Evolutionary conservation across 1,140 invertebrate species (phyloP).

Genomic region (Adelges cooleyi): DNA sequence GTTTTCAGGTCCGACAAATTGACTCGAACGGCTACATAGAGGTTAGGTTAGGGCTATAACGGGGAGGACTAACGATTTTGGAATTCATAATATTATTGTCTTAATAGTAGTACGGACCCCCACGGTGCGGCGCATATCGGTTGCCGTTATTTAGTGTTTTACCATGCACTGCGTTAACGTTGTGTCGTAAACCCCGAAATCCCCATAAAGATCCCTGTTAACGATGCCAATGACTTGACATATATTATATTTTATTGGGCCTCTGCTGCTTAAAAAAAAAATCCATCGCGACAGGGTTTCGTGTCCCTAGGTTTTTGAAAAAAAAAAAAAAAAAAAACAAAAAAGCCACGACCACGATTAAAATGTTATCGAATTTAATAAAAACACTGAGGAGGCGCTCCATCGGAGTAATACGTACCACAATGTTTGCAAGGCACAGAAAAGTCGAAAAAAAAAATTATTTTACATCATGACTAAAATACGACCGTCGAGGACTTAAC

Average conservation of each 20-base stretch:
- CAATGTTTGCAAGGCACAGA: too few relatives aligned
- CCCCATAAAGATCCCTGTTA: slow-evolving; percentile 20
- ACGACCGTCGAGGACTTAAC: too few relatives aligned
- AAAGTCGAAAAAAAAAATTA: too few relatives aligned
- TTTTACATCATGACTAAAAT: too few relatives aligned
- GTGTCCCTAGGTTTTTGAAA: background rate
- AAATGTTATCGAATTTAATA: too few relatives aligned
- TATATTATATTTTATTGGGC: slow-evolving; percentile 1
- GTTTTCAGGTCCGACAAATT: too few relatives aligned
- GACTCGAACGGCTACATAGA: too few relatives aligned
- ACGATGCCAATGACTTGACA: slow-evolving; percentile 15
- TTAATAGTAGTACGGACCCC: background rate
- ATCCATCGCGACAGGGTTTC: background rate
- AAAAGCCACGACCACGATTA: background rate
- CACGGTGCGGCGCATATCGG: background rate
- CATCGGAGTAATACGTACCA: too few relatives aligned
- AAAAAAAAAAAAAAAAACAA: background rate
- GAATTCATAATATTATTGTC: slow-evolving; percentile 20
- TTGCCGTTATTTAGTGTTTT: background rate
- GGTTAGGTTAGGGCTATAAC: too few relatives aligned
- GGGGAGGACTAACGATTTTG: background rate
- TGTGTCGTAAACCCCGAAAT: slow-evolving; percentile 15
- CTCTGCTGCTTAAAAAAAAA: background rate
- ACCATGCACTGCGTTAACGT: background rate
- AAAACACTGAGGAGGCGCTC: too few relatives aligned